Base-by-base conservation (phyloP, 2,888 invertebrate species). In the Macrosiphum euphorbiae region DNA sequence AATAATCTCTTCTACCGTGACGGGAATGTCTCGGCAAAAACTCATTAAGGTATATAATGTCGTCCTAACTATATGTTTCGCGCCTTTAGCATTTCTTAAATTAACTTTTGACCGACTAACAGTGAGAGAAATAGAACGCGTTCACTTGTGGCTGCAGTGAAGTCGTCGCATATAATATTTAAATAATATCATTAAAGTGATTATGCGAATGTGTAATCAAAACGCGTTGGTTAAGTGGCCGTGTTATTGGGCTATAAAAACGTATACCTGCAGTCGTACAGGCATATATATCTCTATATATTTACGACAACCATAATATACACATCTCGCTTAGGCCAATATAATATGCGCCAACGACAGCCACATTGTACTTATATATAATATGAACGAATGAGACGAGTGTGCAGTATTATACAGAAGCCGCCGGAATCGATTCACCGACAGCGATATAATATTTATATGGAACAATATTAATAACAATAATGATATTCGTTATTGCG, bases 31-130 rank as follows among this genome's bases (percentile, higher is more conserved):
- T 78, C 20, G 20, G 35, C 8, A 20, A 78, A 78, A 20, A 24
- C 78, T 78, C 78, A 78, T 78, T 78, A 78, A 78, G 78, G 35
- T 78, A n/a, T n/a, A n/a, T n/a, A 78, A 78, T 16, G 35, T 78
- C 35, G 20, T 78, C 35, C 20, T 41, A 35, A 78, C 35, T 35
- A 20, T 78, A 78, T 8, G 8, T 7, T 78, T 41, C 8, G n/a
- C 35, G 8, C 35, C 20, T 78, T 78, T 35, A 24, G 20, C 78
- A 35, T 78, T 78, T 78, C 20, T 78, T 35, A 78, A 78, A 78
- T 78, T 20, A 78, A 78, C 78, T 78, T 35, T 78, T 35, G 35
- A 78, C 78, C 35, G 8, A 78, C 20, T 3, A 8, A 8, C 35
- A 20, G 35, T 78, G 0, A 20, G 55, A 55, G 8, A 35, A 78